A percentile compares a stretch with the other conserved stretches of the same genome.
phyloP scores from a whole-genome alignment of 2,113 vertebrate species.

The Spilogale gracilis region DNA sequence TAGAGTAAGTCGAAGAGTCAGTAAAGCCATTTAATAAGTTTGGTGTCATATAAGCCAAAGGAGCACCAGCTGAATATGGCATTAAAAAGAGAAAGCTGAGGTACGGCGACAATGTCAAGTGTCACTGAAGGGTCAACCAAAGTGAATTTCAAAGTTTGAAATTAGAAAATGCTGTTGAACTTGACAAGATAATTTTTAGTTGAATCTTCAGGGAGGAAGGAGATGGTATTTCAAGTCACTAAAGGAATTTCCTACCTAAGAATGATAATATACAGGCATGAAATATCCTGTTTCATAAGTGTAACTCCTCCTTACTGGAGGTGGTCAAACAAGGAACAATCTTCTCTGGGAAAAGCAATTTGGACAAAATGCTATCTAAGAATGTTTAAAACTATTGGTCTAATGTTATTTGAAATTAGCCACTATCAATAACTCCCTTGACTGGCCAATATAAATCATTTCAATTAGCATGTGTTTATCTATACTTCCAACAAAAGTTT shows the following conservation, averaged over 20 bases:
- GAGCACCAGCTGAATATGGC: accelerated
- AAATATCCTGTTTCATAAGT: not conserved
- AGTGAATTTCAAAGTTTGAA: not conserved
- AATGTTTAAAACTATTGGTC: not conserved
- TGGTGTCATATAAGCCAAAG: not conserved
- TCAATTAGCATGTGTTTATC: not conserved
- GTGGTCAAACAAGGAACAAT: not conserved
- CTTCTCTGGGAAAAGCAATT: not conserved
- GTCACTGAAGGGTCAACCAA: not conserved
- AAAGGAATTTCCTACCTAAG: not conserved
- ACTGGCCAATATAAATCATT: not conserved
- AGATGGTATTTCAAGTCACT: not conserved
- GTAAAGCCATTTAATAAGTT: not conserved
- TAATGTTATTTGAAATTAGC: not conserved
- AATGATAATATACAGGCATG: not conserved
- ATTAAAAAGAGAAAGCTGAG: not conserved
- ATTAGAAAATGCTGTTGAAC: not conserved
- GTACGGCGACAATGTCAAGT: accelerated
- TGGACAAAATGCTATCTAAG: not conserved
- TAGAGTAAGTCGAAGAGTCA: not conserved
- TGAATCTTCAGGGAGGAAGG: not conserved
- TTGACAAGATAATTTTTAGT: not conserved
- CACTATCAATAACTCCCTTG: not conserved
- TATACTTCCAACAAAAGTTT: not conserved
- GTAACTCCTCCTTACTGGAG: not conserved